Evolutionary conservation across 2,888 invertebrate genomes (phyloP), one percentile per base, ranked within the genome.

Genomic region (Itoplectis maculator): DNA sequence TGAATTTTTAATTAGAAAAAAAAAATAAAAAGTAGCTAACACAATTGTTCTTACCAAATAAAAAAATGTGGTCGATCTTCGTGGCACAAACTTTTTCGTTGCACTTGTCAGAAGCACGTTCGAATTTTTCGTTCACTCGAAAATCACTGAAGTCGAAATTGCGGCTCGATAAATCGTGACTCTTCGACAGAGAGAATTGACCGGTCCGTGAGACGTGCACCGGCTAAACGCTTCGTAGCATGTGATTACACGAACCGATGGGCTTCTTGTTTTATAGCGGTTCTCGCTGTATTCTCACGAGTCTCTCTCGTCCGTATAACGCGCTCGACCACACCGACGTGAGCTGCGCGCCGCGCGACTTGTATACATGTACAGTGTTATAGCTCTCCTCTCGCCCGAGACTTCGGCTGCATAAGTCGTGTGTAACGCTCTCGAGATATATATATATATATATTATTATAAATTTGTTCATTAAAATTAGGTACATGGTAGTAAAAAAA

Each of bases 191-290:
- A 3, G 40, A 54, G 69, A 59, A 42, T 2, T 18, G 42, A 56
- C 13, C 56, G 56, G 56, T 15, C 59, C n/a, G 45, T 29, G 56
- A 61, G 81, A 79, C 77, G 85, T 66, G 81, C 84, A 73, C 85
- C 82, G 83, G 66, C 45, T 82, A 84, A 85, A 86, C 81, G 84
- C 87, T 87, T 73, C 74, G 79, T 84, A 79, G 76, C 76, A 85
- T 89, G 82, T 89, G 89, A 86, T 87, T 85, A 81, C 66, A 68
- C 73, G 74, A 84, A 81, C 78, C 70, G 86, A 83, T 85, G 83
- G 79, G 82, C 79, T 83, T 78, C 86, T 87, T 87, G 84, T 88
- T 89, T 89, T 89, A 89, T 89, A 89, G 84, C 76, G 75, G 61
- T 74, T 77, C 77, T 83, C 65, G 59, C 61, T 56, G 76, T 77